A percentile compares a stretch with the other conserved stretches of the same genome.
These are phyloP conservation scores for Damaliscus lunatus DNA, from an alignment of 2,113 vertebrate genomes.

Conservation along the genomic window DNA sequence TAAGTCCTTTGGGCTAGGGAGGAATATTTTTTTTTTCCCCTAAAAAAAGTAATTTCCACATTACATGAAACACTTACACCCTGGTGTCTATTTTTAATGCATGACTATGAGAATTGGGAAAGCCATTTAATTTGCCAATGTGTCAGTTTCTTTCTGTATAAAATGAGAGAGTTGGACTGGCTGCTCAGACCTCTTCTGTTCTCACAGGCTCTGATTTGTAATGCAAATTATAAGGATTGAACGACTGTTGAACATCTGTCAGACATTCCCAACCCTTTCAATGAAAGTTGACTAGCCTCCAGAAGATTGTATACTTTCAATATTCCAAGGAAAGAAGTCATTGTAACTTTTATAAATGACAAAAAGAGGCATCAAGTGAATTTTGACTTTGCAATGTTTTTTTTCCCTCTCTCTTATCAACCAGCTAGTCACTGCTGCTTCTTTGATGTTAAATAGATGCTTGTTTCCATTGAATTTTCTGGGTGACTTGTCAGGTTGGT, in stretches of 20 bases:
- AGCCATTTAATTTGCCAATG: background rate
- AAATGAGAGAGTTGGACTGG: background rate
- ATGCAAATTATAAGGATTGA: background rate
- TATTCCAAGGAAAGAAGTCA: background rate
- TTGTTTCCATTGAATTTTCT: background rate
- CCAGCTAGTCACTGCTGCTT: background rate
- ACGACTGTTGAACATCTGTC: background rate
- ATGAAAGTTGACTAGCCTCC: background rate
- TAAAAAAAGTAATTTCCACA: constrained; percentile 5
- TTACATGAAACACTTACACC: background rate
- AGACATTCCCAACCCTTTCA: background rate
- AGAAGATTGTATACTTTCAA: background rate
- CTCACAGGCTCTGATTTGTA: background rate
- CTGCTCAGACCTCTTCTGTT: background rate
- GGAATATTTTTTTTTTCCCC: background rate
- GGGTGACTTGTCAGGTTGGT: background rate
- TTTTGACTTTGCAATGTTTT: background rate
- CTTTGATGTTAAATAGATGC: background rate
- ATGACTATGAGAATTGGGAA: background rate
- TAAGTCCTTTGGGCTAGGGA: background rate
- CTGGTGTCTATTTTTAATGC: constrained; percentile 42
- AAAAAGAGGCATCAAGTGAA: background rate
- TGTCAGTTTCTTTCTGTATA: background rate
- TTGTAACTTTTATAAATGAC: background rate
- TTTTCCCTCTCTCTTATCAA: background rate